Base-by-base conservation (phyloP, 2,888 invertebrate genomes). In the Drosophila demipolita region DNA sequence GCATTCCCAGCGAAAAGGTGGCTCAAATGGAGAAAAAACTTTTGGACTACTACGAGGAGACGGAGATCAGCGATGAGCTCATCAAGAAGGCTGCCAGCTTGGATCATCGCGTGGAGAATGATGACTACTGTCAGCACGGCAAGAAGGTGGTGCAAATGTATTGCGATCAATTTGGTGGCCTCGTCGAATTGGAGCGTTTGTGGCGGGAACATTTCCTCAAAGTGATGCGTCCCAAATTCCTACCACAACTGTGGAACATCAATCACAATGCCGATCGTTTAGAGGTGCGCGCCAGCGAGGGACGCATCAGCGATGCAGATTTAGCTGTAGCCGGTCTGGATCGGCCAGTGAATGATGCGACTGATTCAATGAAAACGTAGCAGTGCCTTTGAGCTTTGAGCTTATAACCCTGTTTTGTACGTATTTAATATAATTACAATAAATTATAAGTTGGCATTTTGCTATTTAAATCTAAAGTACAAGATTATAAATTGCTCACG, bases 191-290 rank as follows among this genome's bases (percentile, higher is more conserved):
- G 60, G 97, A 97, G 90, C 94, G 94, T 82, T 83, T 95, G 69
- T 97, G 97, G 97, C 93, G 97, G 12, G 94, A 95, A 80, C 96
- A 97, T 91, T 97, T 97, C 92, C 88, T 97, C 3, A 90, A 93
- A 0, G 94, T 94, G 2, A 97, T 97, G 97, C 91, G 94, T 59
- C 97, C 97, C 0, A 93, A 94, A 73, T 94, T 94, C 92, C 93
- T 97, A 92, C 97, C 97, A 0, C 92, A 94, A 2, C 93, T 96
- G 59, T 97, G 97, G 97, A 97, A 97, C 33, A 93, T 96, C 29
- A 95, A 94, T 81, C 96, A 96, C 91, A 95, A 95, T 90, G 95
- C 95, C 80, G 94, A 96, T 88, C 95, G 95, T 68, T 91, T 95
- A 55, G 93, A 93, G 70, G 93, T 94, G 9, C 94, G 94, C 64